These are phyloP conservation scores for Coreius guichenoti DNA, from an alignment of 2,797 vertebrate genomes.

Conservation along the genomic window DNA sequence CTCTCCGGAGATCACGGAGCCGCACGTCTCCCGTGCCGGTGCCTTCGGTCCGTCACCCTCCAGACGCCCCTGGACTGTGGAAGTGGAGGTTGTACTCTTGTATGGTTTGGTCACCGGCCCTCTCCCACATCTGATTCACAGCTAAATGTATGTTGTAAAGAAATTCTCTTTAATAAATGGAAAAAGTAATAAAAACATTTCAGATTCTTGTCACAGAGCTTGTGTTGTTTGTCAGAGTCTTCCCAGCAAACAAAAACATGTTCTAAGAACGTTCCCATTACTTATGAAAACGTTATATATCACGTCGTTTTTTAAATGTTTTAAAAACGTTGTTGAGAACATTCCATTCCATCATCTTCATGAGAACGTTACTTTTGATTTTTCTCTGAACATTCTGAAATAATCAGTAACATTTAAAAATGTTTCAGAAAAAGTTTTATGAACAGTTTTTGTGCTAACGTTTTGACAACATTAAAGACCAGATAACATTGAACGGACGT, in stretches of 20 bases:
- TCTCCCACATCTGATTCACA: slow-evolving; percentile 95
- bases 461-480: not conserved
- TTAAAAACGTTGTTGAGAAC: too few relatives aligned
- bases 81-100: slow-evolving; percentile 87
- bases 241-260: not conserved
- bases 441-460: too few relatives aligned
- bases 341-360: too few relatives aligned
- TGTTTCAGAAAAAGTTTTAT: not conserved
- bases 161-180: slow-evolving; percentile 88
- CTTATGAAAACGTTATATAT: not conserved
- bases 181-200: slow-evolving; percentile 74
- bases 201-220: slow-evolving; percentile 79
- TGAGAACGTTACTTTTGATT: not conserved
- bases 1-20: not conserved
- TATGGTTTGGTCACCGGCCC: slow-evolving; percentile 94
- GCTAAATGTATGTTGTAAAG: slow-evolving; percentile 95
- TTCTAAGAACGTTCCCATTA: not conserved
- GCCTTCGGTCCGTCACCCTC: slow-evolving; percentile 95
- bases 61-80: slow-evolving; percentile 87
- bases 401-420: not conserved
- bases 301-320: too few relatives aligned
- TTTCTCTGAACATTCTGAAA: too few relatives aligned
- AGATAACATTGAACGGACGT: not conserved
- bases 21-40: slow-evolving; percentile 80
- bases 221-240: slow-evolving; percentile 24